Evolutionary conservation across 2,888 invertebrate species (phyloP), one percentile per base, ranked within the genome.

Genomic region (Tenthredo amoena): DNA sequence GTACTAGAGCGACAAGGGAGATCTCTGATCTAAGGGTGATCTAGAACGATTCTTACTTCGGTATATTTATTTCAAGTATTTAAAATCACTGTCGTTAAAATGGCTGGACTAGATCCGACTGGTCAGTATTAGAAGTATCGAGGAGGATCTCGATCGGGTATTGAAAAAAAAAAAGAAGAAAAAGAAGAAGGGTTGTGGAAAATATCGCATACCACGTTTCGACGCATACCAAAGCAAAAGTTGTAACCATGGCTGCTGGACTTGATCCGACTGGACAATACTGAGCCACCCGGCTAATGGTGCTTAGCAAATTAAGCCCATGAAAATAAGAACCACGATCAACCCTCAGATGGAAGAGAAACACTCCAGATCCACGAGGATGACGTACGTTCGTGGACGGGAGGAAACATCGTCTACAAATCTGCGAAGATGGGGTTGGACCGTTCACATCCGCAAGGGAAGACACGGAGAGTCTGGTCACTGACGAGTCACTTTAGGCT

Each of bases 401-500:
- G 92, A 92, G 87, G 92, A 93, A 86, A 92, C 89, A 47, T 93
- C 93, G 77, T 93, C 93, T 85, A 89, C 93, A 65, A 93, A 93
- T 87, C 88, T 93, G 77, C 90, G 93, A 87, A 93, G 93, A 93
- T 91, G 89, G 81, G 87, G 87, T 34, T 93, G 93, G 93, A 93
- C 91, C 90, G 93, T 93, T 87, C 91, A 93, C 89, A 93, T 93
- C 87, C 91, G 93, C 74, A 93, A 93, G 88, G 93, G 93, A 88
- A 93, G 93, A 91, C 91, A 93, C 90, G 71, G 68, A 26, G 68
- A 83, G 83, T 68, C 83, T 83, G 83, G 68, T 68, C 83, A 83
- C 47, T 83, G 68, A 83, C 50, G 83, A 83, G 83, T 58, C 68
- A 3, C 31, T 31, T 12, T 21, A 31, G 47, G 47, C 83, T 65